Base-by-base conservation (phyloP, 2,888 invertebrate species). In the Leptothorax acervorum region DNA sequence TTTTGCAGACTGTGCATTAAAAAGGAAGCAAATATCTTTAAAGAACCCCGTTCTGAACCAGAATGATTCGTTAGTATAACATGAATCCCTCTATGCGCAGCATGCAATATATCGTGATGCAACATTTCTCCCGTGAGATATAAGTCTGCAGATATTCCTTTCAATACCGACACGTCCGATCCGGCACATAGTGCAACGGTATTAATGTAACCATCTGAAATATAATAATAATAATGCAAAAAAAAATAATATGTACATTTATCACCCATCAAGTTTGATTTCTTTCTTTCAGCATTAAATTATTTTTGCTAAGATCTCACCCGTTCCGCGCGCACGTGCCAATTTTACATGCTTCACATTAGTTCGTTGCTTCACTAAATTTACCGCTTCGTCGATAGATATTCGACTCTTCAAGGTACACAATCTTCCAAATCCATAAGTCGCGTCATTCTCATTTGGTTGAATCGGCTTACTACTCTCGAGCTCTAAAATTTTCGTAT, bases 81-180 rank as follows among this genome's bases (percentile, higher is more conserved):
- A 82, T 97, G 96, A 23, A 96, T 96, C 45, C 97, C 97, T 79
- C 96, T 96, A 91, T 98, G 98, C 39, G 97, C 96, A 0, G 98
- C 98, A 92, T 99, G 98, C 53, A 99, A 96, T 0, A 99, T 95
- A 89, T 99, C 99, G 93, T 99, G 99, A 95, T 99, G 99, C 1
- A 98, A 96, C 99, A 99, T 99, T 96, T 99, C 99, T 11, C 97
- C 98, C 23, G 99, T 99, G 53, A 99, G 94, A 92, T 97, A 98
- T 15, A 99, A 95, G 95, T 99, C 98, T 3, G 97, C 98, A 28
- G 94, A 84, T 0, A 97, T 95, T 18, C 96, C 97, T 87, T 96
- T 96, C 31, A 99, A 95, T 2, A 99, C 96, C 0, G 98, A 97
- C 8, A 96, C 95, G 0, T 99, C 99, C 0, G 99, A 98, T 0